Base-by-base conservation (phyloP, 2,797 vertebrate species). In the Hippoglossus hippoglossus region DNA sequence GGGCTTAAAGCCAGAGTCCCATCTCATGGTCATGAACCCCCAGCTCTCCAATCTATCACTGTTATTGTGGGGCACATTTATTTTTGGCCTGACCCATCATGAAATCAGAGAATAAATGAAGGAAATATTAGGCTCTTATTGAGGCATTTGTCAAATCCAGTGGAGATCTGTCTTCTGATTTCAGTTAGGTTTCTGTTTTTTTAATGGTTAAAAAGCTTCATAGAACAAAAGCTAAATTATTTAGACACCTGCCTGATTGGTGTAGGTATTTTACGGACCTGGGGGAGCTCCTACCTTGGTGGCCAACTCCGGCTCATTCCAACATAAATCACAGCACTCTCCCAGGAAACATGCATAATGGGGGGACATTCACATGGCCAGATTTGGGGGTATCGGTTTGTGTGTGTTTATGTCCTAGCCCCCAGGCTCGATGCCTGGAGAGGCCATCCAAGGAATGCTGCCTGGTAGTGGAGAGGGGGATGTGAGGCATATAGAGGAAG, bases 391-490 rank as follows among this genome's bases (percentile, higher is more conserved):
- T 86, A 94, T 95, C 94, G 95, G 94, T 91, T 93, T 94, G 94
- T 95, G 94, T 93, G 91, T 94, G 93, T 96, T 96, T 96, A 94
- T 90, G 91, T 95, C 95, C 94, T 89, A 91, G 87, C 92, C 94
- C 95, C 95, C 94, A 83, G 89, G 90, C 86, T 92, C 87, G 84
- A 90, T 75, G 91, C 87, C 79, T 75, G 86, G 80, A 68, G 85
- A 90, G 72, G 64, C 75, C 75, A 72, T 77, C 61, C 70, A 77
- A 85, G 90, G 80, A 85, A 77, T 65, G 60, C 73, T 85, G 81
- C 68, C 70, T 56, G 66, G 79, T 67, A 77, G 67, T 78, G 67
- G 63, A 69, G 85, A 86, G 82, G 81, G 81, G 84, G 86, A 79
- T 82, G 78, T 85, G 84, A 73, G 67, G 75, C 74, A 75, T 75